phyloP scores from a whole-genome alignment of 2,888 invertebrate genomes.

The Tachystola acroxantha region DNA sequence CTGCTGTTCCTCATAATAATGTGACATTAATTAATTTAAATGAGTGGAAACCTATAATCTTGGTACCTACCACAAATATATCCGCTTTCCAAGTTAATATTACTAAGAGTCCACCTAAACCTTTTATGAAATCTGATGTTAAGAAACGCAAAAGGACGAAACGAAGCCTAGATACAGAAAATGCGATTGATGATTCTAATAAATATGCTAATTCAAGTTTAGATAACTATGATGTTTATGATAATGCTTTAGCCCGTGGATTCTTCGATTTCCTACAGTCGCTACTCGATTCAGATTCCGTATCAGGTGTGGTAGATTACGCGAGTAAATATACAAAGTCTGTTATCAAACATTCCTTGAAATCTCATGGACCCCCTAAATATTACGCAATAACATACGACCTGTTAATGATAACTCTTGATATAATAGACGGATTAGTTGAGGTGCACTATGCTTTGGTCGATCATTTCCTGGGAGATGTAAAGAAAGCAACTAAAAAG shows the following conservation, averaged over 20 bases:
- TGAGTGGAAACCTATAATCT: conserved; percentile 61
- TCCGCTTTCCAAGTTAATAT: conserved; percentile 22
- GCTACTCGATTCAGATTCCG: conserved; percentile 35
- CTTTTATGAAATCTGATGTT: neutral
- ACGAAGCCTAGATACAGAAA: conserved; percentile 5
- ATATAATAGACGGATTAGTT: conserved; percentile 50
- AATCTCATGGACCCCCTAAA: conserved; percentile 41
- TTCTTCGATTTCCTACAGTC: conserved; percentile 33
- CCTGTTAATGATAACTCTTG: conserved; percentile 46
- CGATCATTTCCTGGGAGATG: conserved; percentile 24
- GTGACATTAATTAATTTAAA: conserved; percentile 24
- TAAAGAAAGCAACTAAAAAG: conserved; percentile 14
- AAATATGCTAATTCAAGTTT: neutral
- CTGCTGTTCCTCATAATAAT: conserved; percentile 14
- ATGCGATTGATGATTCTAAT: neutral
- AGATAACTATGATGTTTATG: neutral
- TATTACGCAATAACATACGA: conserved; percentile 53
- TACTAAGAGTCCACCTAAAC: conserved; percentile 9
- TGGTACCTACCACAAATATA: conserved; percentile 27
- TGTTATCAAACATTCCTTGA: conserved; percentile 33
- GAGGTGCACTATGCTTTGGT: conserved; percentile 39
- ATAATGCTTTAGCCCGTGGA: conserved; percentile 21
- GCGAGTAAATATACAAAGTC: conserved; percentile 40
- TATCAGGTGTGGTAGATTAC: conserved; percentile 28
- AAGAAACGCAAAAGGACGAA: conserved; percentile 18